A percentile compares a stretch with the other conserved stretches of the same genome.
Evolutionary conservation across 2,797 vertebrate genomes (phyloP).

Genomic region (Coilia nasus): DNA sequence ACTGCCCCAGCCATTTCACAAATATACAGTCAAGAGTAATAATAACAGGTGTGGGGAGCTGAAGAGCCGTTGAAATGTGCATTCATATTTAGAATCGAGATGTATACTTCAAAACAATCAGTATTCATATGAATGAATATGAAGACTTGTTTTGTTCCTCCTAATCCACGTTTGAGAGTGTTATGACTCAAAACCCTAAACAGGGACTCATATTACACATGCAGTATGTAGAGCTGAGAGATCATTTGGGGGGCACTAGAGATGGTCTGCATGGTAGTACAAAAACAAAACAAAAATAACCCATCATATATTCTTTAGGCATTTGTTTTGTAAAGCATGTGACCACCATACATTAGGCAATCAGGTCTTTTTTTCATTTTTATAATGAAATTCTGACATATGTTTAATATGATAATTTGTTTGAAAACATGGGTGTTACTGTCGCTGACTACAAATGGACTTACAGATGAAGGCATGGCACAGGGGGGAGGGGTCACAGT

Average conservation of each 20-base stretch:
- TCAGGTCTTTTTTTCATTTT: not conserved
- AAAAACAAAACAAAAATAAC: not conserved
- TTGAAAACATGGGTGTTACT: too few species aligned
- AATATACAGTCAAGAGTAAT: constrained; percentile 38
- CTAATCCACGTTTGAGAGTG: not conserved
- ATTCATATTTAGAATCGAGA: constrained; percentile 2
- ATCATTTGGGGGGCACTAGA: not conserved
- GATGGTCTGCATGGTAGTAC: not conserved
- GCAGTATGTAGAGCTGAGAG: constrained; percentile 33
- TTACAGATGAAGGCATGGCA: constrained; percentile 12
- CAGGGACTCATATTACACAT: constrained; percentile 30
- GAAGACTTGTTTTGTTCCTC: not conserved
- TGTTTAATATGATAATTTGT: too few species aligned
- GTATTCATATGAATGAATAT: not conserved
- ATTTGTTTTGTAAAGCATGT: not conserved
- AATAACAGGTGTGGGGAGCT: constrained; percentile 45
- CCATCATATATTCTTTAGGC: not conserved
- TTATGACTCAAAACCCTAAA: not conserved
- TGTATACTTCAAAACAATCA: not conserved
- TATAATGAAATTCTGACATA: not conserved
- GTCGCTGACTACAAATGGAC: not conserved
- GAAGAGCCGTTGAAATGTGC: not conserved
- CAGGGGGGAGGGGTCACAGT: constrained; percentile 66
- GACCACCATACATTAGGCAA: not conserved
- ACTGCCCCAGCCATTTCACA: not conserved